Evolutionary conservation across 2,113 vertebrate genomes (phyloP), one percentile per base, ranked within the genome.

Genomic region (Connochaetes taurinus): DNA sequence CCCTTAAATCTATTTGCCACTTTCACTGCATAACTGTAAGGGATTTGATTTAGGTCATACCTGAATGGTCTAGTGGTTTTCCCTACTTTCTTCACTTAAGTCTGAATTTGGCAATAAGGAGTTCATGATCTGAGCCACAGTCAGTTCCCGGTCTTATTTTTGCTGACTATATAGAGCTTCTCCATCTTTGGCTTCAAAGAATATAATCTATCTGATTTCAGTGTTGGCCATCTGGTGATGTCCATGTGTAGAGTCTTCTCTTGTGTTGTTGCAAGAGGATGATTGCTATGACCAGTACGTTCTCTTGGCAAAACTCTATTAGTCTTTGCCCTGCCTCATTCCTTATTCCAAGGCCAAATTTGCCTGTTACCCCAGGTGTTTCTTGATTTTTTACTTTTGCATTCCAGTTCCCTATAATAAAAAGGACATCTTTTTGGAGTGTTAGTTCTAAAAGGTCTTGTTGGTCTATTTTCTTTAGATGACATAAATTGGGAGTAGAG

Each of bases 401-500:
- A 40, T 40, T 71, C 19, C 67, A 23, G 67, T 40, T 19, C 36
- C n/a, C 10, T 12, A 71, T 71, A 12, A 40, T 40, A 23, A 71
- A 40, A 40, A 71, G 19, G 10, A 71, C 67, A 71, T 23, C 17
- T 23, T 12, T 36, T 36, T 11, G 5, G n/a, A 11, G n/a, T 71
- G 19, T 40, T 36, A 36, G 19, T 71, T 40, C n/a, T 40, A 71
- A 40, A 36, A 71, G 19, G 36, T 71, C 19, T 23, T 23, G 19
- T 71, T 23, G 19, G 67, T 93, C n/a, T 3, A 81, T n/a, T 90
- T 95, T 89, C 78, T 90, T 25, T 83, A 87, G 33, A 55, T 67
- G 43, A 33, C 47, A 95, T 29, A 95, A 88, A 78, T 58, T 58
- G 27, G 55, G 76, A 3, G 33, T 62, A 94, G 3, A 29, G 8